Evolutionary conservation across 2,113 vertebrate species (phyloP), one percentile per base, ranked within the genome.

Genomic region (Dolichotis patagonum): DNA sequence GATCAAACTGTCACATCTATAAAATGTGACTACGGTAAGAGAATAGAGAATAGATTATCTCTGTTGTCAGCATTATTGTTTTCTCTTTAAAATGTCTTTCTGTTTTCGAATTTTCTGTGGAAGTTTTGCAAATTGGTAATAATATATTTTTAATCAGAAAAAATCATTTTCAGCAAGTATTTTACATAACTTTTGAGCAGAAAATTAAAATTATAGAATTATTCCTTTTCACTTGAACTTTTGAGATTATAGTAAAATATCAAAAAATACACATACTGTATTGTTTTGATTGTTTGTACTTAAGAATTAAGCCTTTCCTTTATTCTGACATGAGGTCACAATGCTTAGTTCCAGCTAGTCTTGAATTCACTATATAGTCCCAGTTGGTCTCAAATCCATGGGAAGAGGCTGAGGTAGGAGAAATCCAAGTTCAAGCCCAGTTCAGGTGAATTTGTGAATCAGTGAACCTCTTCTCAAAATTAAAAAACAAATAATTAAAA

Each of bases 61-160:
- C 35, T 16, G 90, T 62, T 87, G 97, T 94, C 63, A 94, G 30
- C 24, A 80, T 7, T 52, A 60, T 80, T 60, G 30, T 89, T 67
- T 87, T 54, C 85, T 4, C 38, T 67, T 54, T 82, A 60, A 62
- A 90, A 56, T 41, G 1, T 28, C 78, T 22, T 69, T 41, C 20
- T 87, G 9, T 80, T n/a, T 78, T 85, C 5, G 82, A 52, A 82
- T 88, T 54, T 85, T 7, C 26, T 38, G 3, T 62, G 38, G 52
- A 80, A 52, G 5, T 56, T 62, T 81, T 87, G 43, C 91, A 93
- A 90, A 78, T 43, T 93, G 32, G 4, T 92, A 80, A 73, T 69
- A 58, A 46, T 71, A 62, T 78, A 52, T 24, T 54, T 1, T n/a
- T 81, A 56, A 38, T 28, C 54, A 92, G 20, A 52, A 77, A 62